Conservation (phyloP, 30 jellyfish, hydroid and myxozoan genomes). For the Hydractinia symbiolongicarpus region DNA sequence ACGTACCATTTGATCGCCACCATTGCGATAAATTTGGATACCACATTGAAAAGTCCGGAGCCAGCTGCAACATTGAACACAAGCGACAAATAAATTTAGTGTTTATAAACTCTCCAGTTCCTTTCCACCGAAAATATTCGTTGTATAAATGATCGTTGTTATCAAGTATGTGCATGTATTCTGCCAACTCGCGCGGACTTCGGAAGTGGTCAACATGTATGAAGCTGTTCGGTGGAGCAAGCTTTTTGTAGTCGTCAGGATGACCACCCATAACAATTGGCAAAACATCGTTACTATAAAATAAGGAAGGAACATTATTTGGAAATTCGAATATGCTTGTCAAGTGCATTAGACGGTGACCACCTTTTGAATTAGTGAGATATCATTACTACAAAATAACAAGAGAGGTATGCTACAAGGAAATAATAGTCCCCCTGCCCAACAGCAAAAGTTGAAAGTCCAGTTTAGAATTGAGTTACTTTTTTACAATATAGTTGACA, state of each 20-base stretch:
- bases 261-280: constrained; percentile 26
- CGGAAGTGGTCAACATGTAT: constrained; percentile 14
- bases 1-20: background rate
- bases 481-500: no score
- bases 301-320: background rate
- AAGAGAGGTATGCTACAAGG: no score
- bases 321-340: no score
- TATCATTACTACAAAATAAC: no score
- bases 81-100: constrained; percentile 18
- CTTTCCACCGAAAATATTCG: constrained; percentile 20
- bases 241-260: constrained; percentile 21
- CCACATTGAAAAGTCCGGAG: constrained; percentile 9
- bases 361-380: no score
- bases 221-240: constrained; percentile 24
- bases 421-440: no score
- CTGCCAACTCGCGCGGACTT: constrained; percentile 14
- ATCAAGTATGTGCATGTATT: constrained; percentile 20
- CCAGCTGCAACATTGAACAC: constrained; percentile 16
- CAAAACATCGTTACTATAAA: constrained; percentile 1
- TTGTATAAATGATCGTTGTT: constrained; percentile 8
- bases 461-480: no score
- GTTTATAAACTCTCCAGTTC: constrained; percentile 16
- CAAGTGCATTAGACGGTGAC: no score
- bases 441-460: no score
- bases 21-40: constrained; percentile 3